Percentiles rank a stretch among this genome's conserved stretches.
Conservation (phyloP, 2,113 vertebrate species). For the Perccottus glenii region DNA sequence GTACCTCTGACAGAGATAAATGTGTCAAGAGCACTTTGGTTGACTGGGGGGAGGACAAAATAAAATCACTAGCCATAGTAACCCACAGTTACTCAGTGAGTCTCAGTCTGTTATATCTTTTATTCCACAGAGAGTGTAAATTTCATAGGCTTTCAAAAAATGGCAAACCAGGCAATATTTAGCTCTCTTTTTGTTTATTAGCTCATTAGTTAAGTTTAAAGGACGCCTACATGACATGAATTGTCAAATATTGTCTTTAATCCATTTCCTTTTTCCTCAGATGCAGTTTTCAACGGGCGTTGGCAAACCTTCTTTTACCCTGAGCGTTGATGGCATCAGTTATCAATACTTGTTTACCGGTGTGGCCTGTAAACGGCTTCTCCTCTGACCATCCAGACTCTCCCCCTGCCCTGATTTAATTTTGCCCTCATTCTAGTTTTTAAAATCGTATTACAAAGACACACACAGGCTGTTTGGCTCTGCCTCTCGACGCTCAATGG, state of each 20-base stretch:
- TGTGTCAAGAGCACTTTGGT: slow-evolving; percentile 39
- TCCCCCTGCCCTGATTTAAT: slow-evolving; percentile 55
- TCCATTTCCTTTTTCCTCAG: neutral
- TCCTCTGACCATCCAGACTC: slow-evolving; percentile 32
- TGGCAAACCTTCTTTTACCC: slow-evolving; percentile 1
- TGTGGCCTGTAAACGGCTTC: slow-evolving; percentile 41
- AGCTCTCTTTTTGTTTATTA: too few relatives aligned
- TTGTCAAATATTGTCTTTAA: neutral
- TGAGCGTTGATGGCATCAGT: slow-evolving; percentile 52
- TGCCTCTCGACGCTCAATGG: slow-evolving; percentile 28
- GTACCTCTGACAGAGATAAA: slow-evolving; percentile 51
- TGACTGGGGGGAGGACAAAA: slow-evolving; percentile 21
- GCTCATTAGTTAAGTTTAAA: too few relatives aligned
- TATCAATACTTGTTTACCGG: slow-evolving; percentile 46
- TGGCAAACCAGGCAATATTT: too few relatives aligned
- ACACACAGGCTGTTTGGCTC: slow-evolving; percentile 37
- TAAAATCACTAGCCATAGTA: neutral
- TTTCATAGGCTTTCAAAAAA: too few relatives aligned
- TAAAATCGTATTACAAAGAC: slow-evolving; percentile 54
- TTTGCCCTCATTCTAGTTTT: slow-evolving; percentile 58
- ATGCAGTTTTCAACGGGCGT: neutral
- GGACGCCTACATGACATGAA: too few relatives aligned
- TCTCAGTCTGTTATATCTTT: too few relatives aligned
- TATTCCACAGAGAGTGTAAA: too few relatives aligned
- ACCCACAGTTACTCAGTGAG: too few relatives aligned